Percentiles rank a stretch among this genome's conserved stretches.
These are phyloP conservation scores for Neolamprologus modestus DNA, from an alignment of 2,113 vertebrate species.

Conservation along the genomic window DNA sequence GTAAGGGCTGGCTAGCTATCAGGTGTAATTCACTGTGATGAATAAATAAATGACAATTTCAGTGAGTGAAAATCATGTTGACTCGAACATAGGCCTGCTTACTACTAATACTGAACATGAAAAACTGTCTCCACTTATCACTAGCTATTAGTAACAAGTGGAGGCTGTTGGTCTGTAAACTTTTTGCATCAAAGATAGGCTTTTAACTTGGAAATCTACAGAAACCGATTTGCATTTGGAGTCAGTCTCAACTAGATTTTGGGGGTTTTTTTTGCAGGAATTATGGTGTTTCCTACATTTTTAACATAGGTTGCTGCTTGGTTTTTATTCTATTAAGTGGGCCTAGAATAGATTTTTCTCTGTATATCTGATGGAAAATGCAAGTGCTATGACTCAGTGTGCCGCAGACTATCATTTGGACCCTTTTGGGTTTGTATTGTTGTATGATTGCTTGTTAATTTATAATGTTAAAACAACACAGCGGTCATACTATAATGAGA, in stretches of 20 bases:
- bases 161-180: not conserved
- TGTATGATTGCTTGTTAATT: not conserved
- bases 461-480: not conserved
- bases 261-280: fast-evolving
- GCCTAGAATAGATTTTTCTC: not conserved
- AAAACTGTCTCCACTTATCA: not conserved
- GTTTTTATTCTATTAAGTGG: not conserved
- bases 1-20: not conserved
- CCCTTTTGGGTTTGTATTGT: not conserved
- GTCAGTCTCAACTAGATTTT: not conserved
- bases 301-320: not conserved
- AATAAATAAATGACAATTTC: not conserved
- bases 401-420: not conserved
- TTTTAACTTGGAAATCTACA: not conserved
- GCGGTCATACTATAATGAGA: not conserved
- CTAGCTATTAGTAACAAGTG: not conserved
- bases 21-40: not conserved
- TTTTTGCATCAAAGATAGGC: not conserved
- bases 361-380: not conserved
- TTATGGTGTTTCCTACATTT: not conserved
- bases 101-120: not conserved
- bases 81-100: not conserved
- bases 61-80: not conserved
- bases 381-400: not conserved
- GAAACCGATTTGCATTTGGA: not conserved